Evolutionary conservation across 2,797 vertebrate genomes (phyloP).

Genomic region (Anguilla obscura): DNA sequence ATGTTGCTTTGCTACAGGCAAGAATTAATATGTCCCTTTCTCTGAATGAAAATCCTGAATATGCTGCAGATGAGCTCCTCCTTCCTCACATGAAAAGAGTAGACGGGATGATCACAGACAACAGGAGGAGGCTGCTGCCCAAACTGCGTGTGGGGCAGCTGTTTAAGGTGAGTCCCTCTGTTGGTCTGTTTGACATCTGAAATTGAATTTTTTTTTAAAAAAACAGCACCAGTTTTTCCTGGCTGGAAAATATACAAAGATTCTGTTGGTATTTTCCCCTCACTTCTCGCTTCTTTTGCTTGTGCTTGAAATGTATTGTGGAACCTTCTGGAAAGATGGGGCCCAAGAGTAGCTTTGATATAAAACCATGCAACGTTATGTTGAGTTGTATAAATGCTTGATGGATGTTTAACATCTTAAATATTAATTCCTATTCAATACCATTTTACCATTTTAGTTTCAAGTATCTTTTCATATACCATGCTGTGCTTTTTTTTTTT

Average conservation of each 20-base stretch:
- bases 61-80: constrained; percentile 86
- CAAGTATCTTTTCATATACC: background rate
- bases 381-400: background rate
- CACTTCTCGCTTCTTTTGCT: background rate
- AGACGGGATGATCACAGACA: constrained; percentile 93
- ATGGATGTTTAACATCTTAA: background rate
- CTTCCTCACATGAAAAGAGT: constrained; percentile 95
- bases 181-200: background rate
- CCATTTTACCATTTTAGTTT: background rate
- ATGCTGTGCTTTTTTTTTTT: background rate
- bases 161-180: constrained; percentile 80
- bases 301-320: background rate
- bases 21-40: background rate
- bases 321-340: background rate
- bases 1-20: too few species aligned
- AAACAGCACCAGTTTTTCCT: background rate
- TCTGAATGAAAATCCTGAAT: constrained; percentile 5
- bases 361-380: too few species aligned
- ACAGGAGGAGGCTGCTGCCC: constrained; percentile 87
- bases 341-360: background rate
- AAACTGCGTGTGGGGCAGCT: constrained; percentile 88
- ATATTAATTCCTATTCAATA: background rate
- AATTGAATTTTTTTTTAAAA: background rate
- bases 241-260: background rate
- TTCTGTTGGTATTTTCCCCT: background rate